Conservation (phyloP, 2,113 vertebrate genomes). For the Capreolus pygargus region DNA sequence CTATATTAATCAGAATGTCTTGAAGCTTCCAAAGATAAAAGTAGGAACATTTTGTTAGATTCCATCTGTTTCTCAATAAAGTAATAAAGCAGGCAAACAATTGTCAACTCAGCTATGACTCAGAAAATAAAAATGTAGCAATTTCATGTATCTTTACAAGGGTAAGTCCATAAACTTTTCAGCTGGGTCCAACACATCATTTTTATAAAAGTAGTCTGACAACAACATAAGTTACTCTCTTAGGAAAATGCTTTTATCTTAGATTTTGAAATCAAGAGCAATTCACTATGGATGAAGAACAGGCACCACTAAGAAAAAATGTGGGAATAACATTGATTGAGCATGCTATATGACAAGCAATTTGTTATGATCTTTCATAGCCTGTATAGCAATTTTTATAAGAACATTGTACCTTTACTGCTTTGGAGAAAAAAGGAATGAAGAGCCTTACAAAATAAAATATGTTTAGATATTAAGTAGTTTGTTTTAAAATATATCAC, state of each 20-base stretch:
- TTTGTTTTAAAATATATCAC: not conserved
- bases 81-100: not conserved
- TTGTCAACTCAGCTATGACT: not conserved
- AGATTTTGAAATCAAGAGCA: not conserved
- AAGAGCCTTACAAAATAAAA: not conserved
- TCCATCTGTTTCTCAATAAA: not conserved
- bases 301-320: not conserved
- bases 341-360: not conserved
- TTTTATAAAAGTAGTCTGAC: constrained; percentile 4
- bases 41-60: not conserved
- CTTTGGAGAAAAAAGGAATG: not conserved
- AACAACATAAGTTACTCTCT: not conserved
- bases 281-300: not conserved
- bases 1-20: not conserved
- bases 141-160: not conserved
- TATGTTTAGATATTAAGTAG: not conserved
- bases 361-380: not conserved
- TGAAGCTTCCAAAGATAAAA: not conserved
- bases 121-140: not conserved
- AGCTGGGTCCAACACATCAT: not conserved
- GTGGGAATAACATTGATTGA: not conserved
- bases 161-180: not conserved
- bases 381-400: not conserved
- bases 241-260: not conserved
- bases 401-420: not conserved